phyloP scores from a whole-genome alignment of 1,140 invertebrate genomes.

The Nilaparvata lugens region DNA sequence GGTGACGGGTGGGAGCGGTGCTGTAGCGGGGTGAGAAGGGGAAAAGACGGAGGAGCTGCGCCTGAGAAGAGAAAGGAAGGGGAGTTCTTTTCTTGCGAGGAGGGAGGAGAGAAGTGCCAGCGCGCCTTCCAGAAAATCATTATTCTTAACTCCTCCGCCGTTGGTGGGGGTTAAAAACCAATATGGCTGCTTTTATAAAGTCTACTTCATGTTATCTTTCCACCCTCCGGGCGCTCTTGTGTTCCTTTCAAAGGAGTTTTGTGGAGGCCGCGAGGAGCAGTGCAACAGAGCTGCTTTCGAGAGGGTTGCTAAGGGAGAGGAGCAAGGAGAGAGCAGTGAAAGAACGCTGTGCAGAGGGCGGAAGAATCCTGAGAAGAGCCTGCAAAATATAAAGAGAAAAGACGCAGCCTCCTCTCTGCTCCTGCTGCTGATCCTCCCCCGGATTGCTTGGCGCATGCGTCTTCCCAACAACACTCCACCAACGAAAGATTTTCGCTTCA shows the following conservation, averaged over 20 bases:
- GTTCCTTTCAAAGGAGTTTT: constrained; percentile 18
- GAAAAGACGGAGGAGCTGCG: too few relatives aligned
- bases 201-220: constrained; percentile 17
- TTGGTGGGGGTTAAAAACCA: constrained; percentile 16
- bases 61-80: constrained; percentile 1
- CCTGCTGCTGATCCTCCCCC: too few relatives aligned
- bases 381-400: background rate
- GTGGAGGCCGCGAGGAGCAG: constrained; percentile 10
- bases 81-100: constrained; percentile 12
- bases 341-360: background rate
- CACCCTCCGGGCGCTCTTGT: constrained; percentile 15
- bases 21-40: too few relatives aligned
- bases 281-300: constrained; percentile 8
- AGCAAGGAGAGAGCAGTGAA: background rate
- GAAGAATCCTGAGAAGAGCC: background rate
- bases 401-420: background rate
- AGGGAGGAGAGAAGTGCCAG: constrained; percentile 1
- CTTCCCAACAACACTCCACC: background rate
- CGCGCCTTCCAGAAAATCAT: constrained; percentile 17
- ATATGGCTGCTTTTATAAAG: constrained; percentile 19
- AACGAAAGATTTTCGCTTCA: background rate
- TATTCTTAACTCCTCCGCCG: constrained; percentile 14
- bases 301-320: background rate
- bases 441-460: background rate
- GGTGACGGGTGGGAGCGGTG: background rate